These are phyloP conservation scores for Conger conger DNA, from an alignment of 2,113 vertebrate genomes.

Conservation along the genomic window DNA sequence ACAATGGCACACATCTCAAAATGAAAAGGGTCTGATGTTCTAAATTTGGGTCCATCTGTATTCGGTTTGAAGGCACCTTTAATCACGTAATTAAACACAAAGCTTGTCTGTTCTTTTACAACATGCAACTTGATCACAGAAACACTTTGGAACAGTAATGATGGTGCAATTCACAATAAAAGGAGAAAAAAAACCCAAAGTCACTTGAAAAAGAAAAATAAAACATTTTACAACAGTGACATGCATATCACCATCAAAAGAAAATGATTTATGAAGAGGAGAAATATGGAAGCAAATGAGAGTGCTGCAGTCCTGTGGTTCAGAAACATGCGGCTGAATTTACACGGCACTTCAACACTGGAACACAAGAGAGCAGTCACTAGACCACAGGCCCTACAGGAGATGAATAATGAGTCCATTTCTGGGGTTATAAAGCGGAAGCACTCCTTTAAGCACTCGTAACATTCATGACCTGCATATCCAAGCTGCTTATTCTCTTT, in stretches of 20 bases:
- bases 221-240: not conserved
- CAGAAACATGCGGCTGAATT: no score
- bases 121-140: not conserved
- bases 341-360: no score
- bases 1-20: constrained; percentile 29
- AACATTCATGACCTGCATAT: no score
- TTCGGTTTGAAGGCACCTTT: not conserved
- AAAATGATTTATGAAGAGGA: not conserved
- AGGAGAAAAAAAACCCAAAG: not conserved
- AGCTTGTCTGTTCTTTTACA: not conserved
- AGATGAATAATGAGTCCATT: constrained; percentile 36
- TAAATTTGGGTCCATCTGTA: not conserved
- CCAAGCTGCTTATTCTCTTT: not conserved
- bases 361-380: constrained; percentile 14
- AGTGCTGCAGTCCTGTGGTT: not conserved
- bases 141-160: not conserved
- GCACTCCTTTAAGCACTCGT: not conserved
- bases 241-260: not conserved
- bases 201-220: not conserved
- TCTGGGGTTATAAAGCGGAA: constrained; percentile 2
- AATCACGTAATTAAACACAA: not conserved
- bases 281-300: not conserved
- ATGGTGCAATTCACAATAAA: no score
- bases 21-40: constrained; percentile 3
- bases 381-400: constrained; percentile 29